These are phyloP conservation scores for Hyperoplus lanceolatus DNA, from an alignment of 2,797 vertebrate species.

Conservation along the genomic window DNA sequence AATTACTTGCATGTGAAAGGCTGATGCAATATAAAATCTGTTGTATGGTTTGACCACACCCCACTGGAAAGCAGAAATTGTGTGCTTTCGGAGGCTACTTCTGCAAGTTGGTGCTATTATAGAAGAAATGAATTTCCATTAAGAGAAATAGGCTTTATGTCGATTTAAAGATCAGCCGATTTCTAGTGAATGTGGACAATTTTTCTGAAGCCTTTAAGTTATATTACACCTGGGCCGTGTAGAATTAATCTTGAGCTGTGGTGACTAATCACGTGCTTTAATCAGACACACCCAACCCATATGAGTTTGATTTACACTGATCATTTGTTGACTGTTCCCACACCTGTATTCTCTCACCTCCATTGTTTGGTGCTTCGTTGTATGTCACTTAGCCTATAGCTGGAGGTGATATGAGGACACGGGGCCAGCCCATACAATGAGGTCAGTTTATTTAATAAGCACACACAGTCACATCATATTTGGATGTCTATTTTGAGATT, in stretches of 20 bases:
- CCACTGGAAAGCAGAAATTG: constrained; percentile 44
- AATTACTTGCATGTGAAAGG: neutral
- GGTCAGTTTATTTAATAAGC: neutral
- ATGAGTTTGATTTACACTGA: constrained; percentile 10
- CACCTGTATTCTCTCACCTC: constrained; percentile 45
- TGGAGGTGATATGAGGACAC: constrained; percentile 23
- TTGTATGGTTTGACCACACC: constrained; percentile 49
- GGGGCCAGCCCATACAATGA: neutral
- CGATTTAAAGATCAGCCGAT: neutral
- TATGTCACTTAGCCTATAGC: constrained; percentile 2
- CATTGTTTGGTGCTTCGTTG: constrained; percentile 36
- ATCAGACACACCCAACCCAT: constrained; percentile 51
- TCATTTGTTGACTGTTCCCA: constrained; percentile 40
- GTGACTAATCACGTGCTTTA: constrained; percentile 19
- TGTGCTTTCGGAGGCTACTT: constrained; percentile 41
- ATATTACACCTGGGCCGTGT: neutral
- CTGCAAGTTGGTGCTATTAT: constrained; percentile 38
- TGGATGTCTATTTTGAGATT: neutral
- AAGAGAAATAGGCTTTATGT: too few relatives aligned
- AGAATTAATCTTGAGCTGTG: neutral
- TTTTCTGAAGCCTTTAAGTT: neutral
- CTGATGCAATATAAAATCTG: neutral
- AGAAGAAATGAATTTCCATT: neutral
- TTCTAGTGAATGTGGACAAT: neutral
- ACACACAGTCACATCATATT: neutral